Evolutionary conservation across 1,140 invertebrate genomes (phyloP).

Genomic region (Tetragonula clypearis): DNA sequence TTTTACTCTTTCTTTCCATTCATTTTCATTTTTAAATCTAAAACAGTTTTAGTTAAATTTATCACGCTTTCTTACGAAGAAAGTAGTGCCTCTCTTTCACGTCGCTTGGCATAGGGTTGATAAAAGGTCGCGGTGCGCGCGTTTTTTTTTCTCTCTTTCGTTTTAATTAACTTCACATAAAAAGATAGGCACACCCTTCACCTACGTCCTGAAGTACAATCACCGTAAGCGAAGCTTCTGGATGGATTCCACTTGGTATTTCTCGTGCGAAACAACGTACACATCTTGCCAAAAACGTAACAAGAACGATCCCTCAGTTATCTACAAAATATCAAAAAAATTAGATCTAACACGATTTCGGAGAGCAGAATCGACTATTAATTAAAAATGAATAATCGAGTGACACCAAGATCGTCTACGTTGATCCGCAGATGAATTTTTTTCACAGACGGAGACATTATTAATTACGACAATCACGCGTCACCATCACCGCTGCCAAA

Average conservation of each 20-base stretch:
- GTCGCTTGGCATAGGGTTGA: constrained; percentile 20
- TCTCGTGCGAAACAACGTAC: constrained; percentile 49
- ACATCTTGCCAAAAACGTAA: not conserved
- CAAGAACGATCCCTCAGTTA: not conserved
- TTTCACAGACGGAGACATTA: constrained; percentile 75
- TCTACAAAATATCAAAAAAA: not conserved
- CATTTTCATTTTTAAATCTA: constrained; percentile 40
- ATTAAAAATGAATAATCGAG: not conserved
- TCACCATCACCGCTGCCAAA: constrained; percentile 63
- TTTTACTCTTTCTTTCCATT: not conserved
- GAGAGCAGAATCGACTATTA: not conserved
- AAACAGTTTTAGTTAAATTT: constrained; percentile 43
- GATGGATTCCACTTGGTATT: constrained; percentile 78
- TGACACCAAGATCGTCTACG: constrained; percentile 53
- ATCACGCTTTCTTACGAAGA: constrained; percentile 36
- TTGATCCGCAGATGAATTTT: constrained; percentile 59
- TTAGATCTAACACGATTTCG: not conserved
- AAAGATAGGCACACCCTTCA: constrained; percentile 75
- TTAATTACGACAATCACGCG: constrained; percentile 62
- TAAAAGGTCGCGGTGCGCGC: constrained; percentile 8
- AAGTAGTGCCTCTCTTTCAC: constrained; percentile 23
- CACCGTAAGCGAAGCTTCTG: constrained; percentile 80
- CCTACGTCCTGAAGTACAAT: constrained; percentile 79
- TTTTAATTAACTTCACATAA: constrained; percentile 50
- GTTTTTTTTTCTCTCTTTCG: not conserved